These are phyloP conservation scores for Caenorhabditis becei DNA, from an alignment of 2,888 invertebrate species.

Conservation along the genomic window DNA sequence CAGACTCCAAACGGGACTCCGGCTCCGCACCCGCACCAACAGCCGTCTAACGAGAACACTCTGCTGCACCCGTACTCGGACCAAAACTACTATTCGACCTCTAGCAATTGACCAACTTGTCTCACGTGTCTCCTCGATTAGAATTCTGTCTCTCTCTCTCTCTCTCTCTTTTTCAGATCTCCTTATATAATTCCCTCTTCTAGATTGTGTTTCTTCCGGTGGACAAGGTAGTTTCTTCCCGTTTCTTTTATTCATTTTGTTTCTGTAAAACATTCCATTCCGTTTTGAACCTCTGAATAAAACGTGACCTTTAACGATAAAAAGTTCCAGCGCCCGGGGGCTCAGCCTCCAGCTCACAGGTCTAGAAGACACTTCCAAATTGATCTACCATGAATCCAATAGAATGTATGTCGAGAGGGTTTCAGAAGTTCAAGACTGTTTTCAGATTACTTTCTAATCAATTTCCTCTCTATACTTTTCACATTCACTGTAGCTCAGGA, in stretches of 20 bases:
- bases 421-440: no score
- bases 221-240: conserved; percentile 16
- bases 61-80: conserved; percentile 55
- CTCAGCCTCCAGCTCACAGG: no score
- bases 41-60: conserved; percentile 56
- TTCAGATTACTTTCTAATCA: no score
- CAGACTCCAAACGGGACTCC: conserved; percentile 57
- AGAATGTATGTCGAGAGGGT: no score
- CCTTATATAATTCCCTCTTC: neutral
- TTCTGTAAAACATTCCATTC: conserved; percentile 3
- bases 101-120: conserved; percentile 50
- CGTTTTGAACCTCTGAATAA: conserved; percentile 12
- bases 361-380: no score
- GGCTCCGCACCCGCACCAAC: conserved; percentile 44
- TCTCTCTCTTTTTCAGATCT: conserved; percentile 31
- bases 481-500: no score
- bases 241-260: conserved; percentile 6
- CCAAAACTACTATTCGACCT: conserved; percentile 53
- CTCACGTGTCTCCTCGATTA: conserved; percentile 6
- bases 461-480: no score
- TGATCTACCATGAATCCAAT: no score
- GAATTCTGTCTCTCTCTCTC: conserved; percentile 4
- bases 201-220: conserved; percentile 29
- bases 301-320: conserved; percentile 26
- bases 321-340: no score